Conservation (phyloP, 1,140 invertebrate genomes). For the Ostrea edulis region DNA sequence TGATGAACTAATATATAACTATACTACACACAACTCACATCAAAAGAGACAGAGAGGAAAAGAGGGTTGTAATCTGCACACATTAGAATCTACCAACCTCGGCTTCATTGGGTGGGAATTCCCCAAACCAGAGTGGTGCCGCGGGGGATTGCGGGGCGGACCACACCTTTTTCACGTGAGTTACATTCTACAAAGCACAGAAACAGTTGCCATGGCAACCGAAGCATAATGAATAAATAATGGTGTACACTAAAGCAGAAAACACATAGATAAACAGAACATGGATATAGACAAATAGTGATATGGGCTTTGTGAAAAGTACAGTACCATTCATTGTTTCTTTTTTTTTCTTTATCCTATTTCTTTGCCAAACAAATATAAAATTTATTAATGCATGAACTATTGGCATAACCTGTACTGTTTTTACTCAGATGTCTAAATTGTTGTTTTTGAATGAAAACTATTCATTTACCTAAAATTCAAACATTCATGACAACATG, state of each 20-base stretch:
- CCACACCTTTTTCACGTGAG: conserved; percentile 75
- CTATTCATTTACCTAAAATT: too few relatives aligned
- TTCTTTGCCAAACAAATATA: background rate
- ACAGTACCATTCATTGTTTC: too few relatives aligned
- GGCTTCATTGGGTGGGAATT: conserved; percentile 17
- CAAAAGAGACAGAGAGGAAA: background rate
- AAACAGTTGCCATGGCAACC: conserved; percentile 47
- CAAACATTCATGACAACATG: too few relatives aligned
- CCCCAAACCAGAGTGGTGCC: conserved; percentile 33
- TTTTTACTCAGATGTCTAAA: background rate
- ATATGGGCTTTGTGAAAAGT: background rate
- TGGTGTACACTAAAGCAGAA: conserved; percentile 41
- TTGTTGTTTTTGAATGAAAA: background rate
- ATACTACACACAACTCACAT: background rate
- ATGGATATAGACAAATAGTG: background rate
- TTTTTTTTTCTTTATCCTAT: background rate
- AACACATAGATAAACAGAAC: conserved; percentile 17
- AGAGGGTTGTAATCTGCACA: background rate
- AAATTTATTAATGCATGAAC: too few relatives aligned
- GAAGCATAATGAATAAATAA: conserved; percentile 11
- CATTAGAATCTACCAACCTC: conserved; percentile 42
- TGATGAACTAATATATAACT: background rate
- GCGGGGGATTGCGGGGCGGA: conserved; percentile 60
- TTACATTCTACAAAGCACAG: conserved; percentile 70
- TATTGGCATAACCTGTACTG: too few relatives aligned